Evolutionary conservation across 2,888 invertebrate species (phyloP), one percentile per base, ranked within the genome.

Genomic region (Ashinkailepas kermadecensis): DNA sequence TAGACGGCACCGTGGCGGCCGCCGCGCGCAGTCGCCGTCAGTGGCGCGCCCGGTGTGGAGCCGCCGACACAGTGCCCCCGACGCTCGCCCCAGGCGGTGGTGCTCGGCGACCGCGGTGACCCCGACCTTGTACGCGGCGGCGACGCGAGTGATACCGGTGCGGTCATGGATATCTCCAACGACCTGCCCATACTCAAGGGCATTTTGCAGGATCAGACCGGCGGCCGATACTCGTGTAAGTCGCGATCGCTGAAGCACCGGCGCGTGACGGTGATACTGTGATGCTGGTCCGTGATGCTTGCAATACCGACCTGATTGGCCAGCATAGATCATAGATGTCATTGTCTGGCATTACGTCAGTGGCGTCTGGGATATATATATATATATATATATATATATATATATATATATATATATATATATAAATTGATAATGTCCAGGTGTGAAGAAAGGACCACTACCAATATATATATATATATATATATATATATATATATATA

Each of bases 211-310:
- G 95, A 95, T 87, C 94, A 93, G 87, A 94, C 94, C 88, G 93
- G 94, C 89, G 95, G 95, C 89, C 95, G 95, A 89, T 95, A 95
- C 92, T 95, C 95, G 91, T 95, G 95, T 95, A 94, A 89, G 95
- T 95, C 10, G 58, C 10, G 65, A 59, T 0, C 12, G 59, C 59
- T 59, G 59, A 7, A 2, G 59, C 59, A 1, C 59, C 11, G 59
- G 59, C 12, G 59, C 59, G 59, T 59, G 59, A 1, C 59, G 59
- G 59, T 59, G 59, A 59, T 59, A 15, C 59, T 39, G 39, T 4
- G 39, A 39, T 39, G 39, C 39, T 39, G 39, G 39, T 39, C 39
- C 39, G 39, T 39, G 39, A 39, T 39, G 4, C 39, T 39, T 39
- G 39, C 39, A 39, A 39, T 39, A 4, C 39, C 4, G 39, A 39